phyloP scores from a whole-genome alignment of 2,888 invertebrate species.

The Scaptomyza caliginosa region DNA sequence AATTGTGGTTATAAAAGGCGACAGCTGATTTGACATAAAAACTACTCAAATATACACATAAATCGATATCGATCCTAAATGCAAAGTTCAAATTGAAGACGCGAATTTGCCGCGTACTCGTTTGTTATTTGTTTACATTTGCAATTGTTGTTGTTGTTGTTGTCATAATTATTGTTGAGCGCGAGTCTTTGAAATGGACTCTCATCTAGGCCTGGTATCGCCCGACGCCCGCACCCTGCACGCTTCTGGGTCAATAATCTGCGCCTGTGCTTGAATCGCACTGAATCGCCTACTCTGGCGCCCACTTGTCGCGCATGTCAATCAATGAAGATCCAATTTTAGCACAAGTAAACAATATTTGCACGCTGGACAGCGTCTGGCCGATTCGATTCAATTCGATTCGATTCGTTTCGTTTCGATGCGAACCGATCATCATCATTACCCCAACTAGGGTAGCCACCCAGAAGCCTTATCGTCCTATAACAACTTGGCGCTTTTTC shows the following conservation, averaged over 20 bases:
- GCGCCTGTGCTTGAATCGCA: constrained; percentile 57
- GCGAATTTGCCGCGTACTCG: constrained; percentile 8
- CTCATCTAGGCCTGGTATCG: constrained; percentile 68
- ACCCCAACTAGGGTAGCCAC: constrained; percentile 37
- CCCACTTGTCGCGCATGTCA: constrained; percentile 71
- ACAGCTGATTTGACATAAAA: too few species aligned
- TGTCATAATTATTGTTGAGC: constrained; percentile 11
- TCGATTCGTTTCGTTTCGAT: neutral
- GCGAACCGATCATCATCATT: constrained; percentile 11
- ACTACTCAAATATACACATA: too few species aligned
- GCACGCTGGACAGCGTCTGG: constrained; percentile 42
- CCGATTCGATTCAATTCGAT: constrained; percentile 11
- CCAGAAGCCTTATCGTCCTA: constrained; percentile 34
- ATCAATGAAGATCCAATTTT: constrained; percentile 80
- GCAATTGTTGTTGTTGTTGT: constrained; percentile 12
- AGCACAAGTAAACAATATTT: constrained; percentile 78
- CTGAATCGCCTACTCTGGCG: constrained; percentile 57
- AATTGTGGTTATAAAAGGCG: too few species aligned
- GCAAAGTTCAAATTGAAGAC: constrained; percentile 47
- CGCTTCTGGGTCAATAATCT: constrained; percentile 76
- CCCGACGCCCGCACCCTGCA: constrained; percentile 38
- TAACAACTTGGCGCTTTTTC: neutral
- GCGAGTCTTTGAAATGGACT: constrained; percentile 52
- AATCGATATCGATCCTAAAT: constrained; percentile 16
- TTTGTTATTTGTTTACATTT: constrained; percentile 53